These are phyloP conservation scores for Paedocypris sp. DNA, from an alignment of 2,113 vertebrate species.

Conservation along the genomic window DNA sequence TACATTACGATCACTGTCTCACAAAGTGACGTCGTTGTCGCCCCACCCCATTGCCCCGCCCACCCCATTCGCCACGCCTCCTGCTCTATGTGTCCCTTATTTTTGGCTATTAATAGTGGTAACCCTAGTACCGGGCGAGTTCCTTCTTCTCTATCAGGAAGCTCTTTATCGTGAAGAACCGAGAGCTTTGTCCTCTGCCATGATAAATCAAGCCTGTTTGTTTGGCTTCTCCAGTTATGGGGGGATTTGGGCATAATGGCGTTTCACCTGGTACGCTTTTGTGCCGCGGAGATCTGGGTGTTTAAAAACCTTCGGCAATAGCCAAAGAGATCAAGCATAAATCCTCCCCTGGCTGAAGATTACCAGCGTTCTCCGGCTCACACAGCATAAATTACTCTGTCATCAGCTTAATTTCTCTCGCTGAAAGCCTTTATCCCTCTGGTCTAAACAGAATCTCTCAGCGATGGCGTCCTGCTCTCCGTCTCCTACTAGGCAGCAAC, in stretches of 20 bases:
- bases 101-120: too few species aligned
- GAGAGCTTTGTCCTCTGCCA: not conserved
- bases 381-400: not conserved
- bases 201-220: constrained; percentile 27
- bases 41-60: too few species aligned
- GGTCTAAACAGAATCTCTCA: not conserved
- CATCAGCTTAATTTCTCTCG: constrained; percentile 4
- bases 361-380: not conserved
- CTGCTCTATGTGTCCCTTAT: too few species aligned
- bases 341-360: not conserved
- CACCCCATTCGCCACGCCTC: too few species aligned
- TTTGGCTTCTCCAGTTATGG: not conserved
- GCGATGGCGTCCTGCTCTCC: not conserved
- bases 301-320: not conserved
- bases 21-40: too few species aligned
- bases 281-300: not conserved
- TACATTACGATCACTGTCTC: too few species aligned
- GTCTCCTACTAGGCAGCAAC: not conserved
- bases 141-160: too few species aligned
- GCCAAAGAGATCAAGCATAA: not conserved
- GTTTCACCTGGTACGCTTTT: not conserved
- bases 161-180: too few species aligned
- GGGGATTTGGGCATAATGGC: not conserved
- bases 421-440: not conserved
- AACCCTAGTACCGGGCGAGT: too few species aligned